Evolutionary conservation across 2,797 vertebrate species (phyloP).

Genomic region (Cercopithecus petaurista): DNA sequence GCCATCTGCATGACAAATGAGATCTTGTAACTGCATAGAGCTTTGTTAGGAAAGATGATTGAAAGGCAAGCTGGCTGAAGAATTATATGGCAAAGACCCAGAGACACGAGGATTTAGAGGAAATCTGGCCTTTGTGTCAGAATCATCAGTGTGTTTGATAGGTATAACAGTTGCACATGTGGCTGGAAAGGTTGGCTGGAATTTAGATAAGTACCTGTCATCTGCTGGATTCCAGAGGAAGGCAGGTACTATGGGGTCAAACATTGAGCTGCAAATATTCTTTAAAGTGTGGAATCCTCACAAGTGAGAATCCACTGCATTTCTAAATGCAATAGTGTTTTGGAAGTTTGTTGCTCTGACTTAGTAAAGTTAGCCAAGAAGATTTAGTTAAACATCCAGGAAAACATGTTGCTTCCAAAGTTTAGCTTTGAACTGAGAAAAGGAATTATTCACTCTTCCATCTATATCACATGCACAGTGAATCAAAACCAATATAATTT

Average conservation of each 20-base stretch:
- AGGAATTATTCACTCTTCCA: not conserved
- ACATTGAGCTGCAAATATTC: not conserved
- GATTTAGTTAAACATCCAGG: constrained; percentile 15
- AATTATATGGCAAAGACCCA: not conserved
- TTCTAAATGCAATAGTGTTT: constrained; percentile 34
- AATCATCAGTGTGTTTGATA: not conserved
- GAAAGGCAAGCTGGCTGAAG: not conserved
- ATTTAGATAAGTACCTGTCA: not conserved
- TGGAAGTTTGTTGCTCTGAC: not conserved
- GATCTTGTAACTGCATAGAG: not conserved
- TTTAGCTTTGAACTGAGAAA: constrained; percentile 44
- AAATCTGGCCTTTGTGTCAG: not conserved
- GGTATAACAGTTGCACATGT: not conserved
- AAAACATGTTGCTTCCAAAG: constrained; percentile 6
- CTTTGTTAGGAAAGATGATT: not conserved
- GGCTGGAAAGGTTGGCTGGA: not conserved
- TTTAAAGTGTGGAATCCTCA: not conserved
- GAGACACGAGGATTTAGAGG: not conserved
- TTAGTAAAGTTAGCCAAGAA: not conserved
- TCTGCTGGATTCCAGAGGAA: not conserved
- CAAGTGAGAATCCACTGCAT: not conserved
- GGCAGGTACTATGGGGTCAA: not conserved
- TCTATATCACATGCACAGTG: not conserved
- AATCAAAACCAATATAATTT: not conserved
- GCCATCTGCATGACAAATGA: not conserved